Percentiles rank a stretch among this genome's conserved stretches.
These are phyloP conservation scores for Hydractinia echinata DNA, from an alignment of 30 jellyfish, hydroid and myxozoan species.

Conservation along the genomic window DNA sequence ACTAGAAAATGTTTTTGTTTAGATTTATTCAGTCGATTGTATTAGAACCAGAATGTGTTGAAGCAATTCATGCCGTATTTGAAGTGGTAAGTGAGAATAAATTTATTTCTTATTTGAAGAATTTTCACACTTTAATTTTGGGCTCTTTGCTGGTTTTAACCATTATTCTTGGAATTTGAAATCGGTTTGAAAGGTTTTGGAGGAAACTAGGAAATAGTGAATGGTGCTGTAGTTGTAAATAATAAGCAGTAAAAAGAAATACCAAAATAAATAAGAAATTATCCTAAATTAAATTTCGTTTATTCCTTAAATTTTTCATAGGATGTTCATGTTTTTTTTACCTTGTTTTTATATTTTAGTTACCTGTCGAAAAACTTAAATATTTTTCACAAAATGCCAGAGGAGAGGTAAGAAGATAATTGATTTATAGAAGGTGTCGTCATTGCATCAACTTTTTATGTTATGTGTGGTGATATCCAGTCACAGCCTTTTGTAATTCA, in stretches of 20 bases:
- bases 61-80: conserved; percentile 24
- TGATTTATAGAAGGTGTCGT: too few species aligned
- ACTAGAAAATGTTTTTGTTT: background rate
- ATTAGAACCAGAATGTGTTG: conserved; percentile 53
- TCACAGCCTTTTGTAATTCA: too few species aligned
- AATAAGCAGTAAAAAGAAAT: too few species aligned
- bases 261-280: too few species aligned
- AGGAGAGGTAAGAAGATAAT: conserved; percentile 55
- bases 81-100: conserved; percentile 28
- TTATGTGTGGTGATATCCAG: too few species aligned
- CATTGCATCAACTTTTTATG: too few species aligned
- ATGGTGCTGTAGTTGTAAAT: too few species aligned
- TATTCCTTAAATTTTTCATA: too few species aligned
- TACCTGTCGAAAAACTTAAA: conserved; percentile 57
- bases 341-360: conserved; percentile 21
- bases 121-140: background rate
- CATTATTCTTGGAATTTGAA: background rate
- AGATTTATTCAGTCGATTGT: conserved; percentile 69
- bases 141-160: background rate
- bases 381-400: conserved; percentile 45
- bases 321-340: too few species aligned
- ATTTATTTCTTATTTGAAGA: too few species aligned
- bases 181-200: background rate
- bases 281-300: too few species aligned
- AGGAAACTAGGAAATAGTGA: too few species aligned